Conservation (phyloP, 2,797 vertebrate species). For the Rhynchotus rufescens region DNA sequence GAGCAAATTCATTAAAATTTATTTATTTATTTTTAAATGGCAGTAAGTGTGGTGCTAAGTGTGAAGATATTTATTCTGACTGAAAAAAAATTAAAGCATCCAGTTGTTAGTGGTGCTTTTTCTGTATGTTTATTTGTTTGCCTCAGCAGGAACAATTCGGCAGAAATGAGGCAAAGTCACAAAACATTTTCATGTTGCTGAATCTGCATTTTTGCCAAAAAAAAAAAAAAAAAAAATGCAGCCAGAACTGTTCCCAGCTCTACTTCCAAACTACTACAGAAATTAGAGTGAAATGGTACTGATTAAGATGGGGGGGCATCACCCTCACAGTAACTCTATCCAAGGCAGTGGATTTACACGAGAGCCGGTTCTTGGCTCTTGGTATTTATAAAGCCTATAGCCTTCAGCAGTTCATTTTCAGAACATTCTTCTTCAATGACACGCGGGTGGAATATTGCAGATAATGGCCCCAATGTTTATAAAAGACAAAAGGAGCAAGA, state of each 20-base stretch:
- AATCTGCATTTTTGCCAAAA: not conserved
- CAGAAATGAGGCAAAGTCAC: conserved; percentile 1
- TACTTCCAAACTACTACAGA: conserved; percentile 5
- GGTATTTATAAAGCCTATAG: conserved; percentile 11
- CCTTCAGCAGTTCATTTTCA: conserved; percentile 19
- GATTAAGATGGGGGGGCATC: not conserved
- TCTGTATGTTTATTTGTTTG: conserved; percentile 28
- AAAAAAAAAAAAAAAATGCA: not conserved
- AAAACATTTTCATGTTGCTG: not conserved
- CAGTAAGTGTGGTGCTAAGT: not conserved
- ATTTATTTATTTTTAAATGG: not conserved
- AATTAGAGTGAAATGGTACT: conserved; percentile 34
- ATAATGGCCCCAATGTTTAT: not conserved
- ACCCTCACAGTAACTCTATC: not conserved
- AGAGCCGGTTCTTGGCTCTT: not conserved
- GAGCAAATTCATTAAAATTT: not conserved
- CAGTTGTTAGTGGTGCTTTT: conserved; percentile 15
- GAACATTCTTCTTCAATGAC: conserved; percentile 36
- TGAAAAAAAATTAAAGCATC: conserved; percentile 38
- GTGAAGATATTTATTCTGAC: conserved; percentile 12
- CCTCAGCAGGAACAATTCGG: not conserved
- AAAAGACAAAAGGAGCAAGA: not conserved
- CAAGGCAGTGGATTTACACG: not conserved
- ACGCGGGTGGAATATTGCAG: not conserved
- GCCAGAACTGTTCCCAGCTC: not conserved